Evolutionary conservation across 2,888 invertebrate species (phyloP).

Genomic region (Aleiodes testaceus): DNA sequence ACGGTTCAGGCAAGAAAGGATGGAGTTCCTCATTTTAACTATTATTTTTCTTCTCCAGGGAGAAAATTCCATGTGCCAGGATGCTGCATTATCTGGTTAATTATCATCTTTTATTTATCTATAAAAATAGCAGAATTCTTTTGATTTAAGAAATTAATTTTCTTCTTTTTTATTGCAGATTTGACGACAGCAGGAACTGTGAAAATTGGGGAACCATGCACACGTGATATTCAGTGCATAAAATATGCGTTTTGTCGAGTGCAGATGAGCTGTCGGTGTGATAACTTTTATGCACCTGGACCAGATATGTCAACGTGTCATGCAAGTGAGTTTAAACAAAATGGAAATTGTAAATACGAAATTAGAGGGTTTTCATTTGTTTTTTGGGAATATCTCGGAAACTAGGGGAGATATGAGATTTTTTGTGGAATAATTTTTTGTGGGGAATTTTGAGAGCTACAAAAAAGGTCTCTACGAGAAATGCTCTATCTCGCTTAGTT

Average conservation of each 20-base stretch:
- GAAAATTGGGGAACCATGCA: conserved; percentile 55
- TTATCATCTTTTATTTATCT: not conserved
- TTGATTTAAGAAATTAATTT: not conserved
- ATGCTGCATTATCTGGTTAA: not conserved
- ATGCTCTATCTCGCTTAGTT: too few species aligned
- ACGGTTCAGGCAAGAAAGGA: not conserved
- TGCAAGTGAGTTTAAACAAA: conserved; percentile 56
- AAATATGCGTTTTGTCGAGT: conserved; percentile 56
- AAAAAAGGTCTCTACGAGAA: too few species aligned
- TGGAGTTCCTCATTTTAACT: not conserved
- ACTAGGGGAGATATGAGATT: not conserved
- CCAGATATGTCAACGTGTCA: conserved; percentile 56
- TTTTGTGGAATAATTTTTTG: too few species aligned
- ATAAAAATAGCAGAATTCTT: not conserved
- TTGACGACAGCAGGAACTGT: not conserved
- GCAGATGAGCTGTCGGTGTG: conserved; percentile 58
- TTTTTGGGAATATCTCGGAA: not conserved
- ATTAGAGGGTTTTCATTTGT: too few species aligned
- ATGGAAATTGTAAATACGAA: not conserved
- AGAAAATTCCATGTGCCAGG: not conserved
- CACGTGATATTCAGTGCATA: conserved; percentile 59
- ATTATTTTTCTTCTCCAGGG: not conserved
- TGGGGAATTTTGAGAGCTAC: too few species aligned
- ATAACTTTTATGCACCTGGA: conserved; percentile 55
- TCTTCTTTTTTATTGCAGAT: conserved; percentile 3